These are phyloP conservation scores for Gymnoscopelus microlampas DNA, from an alignment of 2,797 vertebrate genomes.

Conservation along the genomic window DNA sequence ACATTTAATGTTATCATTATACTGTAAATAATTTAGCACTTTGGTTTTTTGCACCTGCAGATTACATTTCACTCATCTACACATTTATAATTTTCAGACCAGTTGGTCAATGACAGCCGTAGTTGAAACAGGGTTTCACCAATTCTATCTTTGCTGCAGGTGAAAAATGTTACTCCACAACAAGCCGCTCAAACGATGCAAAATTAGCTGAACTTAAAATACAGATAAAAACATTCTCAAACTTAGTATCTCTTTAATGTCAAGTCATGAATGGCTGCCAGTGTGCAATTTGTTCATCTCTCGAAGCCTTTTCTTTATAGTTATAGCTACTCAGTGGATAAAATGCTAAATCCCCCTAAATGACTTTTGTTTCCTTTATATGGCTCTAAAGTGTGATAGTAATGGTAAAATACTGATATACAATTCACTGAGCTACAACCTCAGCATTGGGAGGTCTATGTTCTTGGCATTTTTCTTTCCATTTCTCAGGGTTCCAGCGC, in stretches of 20 bases:
- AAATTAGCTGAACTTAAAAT: not conserved
- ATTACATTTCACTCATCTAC: conserved; percentile 1
- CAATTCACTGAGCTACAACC: not conserved
- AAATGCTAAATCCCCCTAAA: not conserved
- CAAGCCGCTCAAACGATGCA: not conserved
- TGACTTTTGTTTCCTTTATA: conserved; percentile 9
- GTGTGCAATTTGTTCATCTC: not conserved
- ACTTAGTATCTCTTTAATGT: not conserved
- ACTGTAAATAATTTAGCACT: not conserved
- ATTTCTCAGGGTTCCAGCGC: not conserved
- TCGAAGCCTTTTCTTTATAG: not conserved
- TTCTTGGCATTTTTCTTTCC: not conserved
- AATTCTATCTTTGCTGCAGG: not conserved
- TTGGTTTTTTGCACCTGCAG: not conserved
- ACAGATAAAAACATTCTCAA: not conserved
- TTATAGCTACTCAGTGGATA: not conserved
- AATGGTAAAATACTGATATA: conserved; percentile 13
- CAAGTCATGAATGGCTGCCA: not conserved
- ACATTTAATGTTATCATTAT: not conserved
- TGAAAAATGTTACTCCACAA: no score
- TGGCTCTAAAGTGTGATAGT: not conserved
- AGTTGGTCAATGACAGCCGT: no score
- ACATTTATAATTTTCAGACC: not conserved
- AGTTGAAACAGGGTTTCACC: not conserved
- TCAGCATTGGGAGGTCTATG: not conserved